Conservation (phyloP, 2,888 invertebrate genomes). For the Sisyra terminalis region DNA sequence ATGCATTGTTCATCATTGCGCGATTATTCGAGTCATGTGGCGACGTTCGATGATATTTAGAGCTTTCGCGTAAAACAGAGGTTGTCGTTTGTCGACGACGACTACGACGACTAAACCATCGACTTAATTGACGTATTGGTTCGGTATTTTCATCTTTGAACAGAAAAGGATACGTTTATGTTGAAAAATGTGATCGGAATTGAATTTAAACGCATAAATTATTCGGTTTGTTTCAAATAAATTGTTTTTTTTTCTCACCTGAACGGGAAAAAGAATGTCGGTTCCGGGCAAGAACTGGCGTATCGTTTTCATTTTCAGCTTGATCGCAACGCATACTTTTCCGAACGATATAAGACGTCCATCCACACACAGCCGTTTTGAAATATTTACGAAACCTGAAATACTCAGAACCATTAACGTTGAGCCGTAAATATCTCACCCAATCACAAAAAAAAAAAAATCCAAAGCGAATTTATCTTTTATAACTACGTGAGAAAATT, state of each 20-base stretch:
- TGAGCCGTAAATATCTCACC: too few species aligned
- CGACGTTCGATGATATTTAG: not conserved
- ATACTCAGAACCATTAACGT: slow-evolving; percentile 11
- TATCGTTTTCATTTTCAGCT: slow-evolving; percentile 11
- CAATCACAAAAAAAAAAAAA: not conserved
- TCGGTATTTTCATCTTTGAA: slow-evolving; percentile 3
- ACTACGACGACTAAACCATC: slow-evolving; percentile 7
- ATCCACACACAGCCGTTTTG: slow-evolving; percentile 48
- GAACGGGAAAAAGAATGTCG: slow-evolving; percentile 16
- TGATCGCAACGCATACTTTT: slow-evolving; percentile 7
- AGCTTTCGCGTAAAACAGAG: slow-evolving; percentile 3
- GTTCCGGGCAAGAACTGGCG: slow-evolving; percentile 11
- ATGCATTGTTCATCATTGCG: not conserved
- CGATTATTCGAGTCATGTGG: not conserved
- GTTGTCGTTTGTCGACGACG: slow-evolving; percentile 4
- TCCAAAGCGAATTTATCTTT: not conserved
- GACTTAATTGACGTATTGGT: slow-evolving; percentile 3
- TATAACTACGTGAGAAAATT: slow-evolving; percentile 17
- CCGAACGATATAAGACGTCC: slow-evolving; percentile 22
- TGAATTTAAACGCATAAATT: not conserved
- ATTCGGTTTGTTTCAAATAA: not conserved
- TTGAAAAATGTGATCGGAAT: not conserved
- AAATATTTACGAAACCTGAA: slow-evolving; percentile 53
- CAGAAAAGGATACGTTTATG: not conserved
- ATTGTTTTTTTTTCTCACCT: slow-evolving; percentile 11